phyloP scores from a whole-genome alignment of 2,888 invertebrate genomes.

The Tuberolachnus salignus region DNA sequence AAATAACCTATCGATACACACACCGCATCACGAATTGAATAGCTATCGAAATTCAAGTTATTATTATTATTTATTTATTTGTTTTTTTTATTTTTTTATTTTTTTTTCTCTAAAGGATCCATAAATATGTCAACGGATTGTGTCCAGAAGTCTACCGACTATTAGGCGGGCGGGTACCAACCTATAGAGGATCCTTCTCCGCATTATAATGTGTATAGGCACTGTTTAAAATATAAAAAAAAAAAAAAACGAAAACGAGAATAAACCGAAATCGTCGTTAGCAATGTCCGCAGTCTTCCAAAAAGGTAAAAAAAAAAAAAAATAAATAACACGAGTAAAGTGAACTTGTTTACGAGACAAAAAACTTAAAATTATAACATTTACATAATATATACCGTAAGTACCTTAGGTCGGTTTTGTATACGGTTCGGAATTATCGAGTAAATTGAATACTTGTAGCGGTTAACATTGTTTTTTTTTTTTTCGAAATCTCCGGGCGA shows the following conservation, averaged over 20 bases:
- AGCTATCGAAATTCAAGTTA: constrained; percentile 37
- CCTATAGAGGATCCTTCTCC: not conserved
- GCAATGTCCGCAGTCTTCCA: not conserved
- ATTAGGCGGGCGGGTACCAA: not conserved
- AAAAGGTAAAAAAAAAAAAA: too few species aligned
- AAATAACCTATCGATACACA: constrained; percentile 43
- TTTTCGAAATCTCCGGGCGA: not conserved
- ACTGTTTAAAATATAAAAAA: not conserved
- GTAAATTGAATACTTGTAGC: not conserved
- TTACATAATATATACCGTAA: not conserved
- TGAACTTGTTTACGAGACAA: constrained; percentile 20
- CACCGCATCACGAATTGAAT: constrained; percentile 7
- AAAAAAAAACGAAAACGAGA: constrained; percentile 4
- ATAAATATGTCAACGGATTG: constrained; percentile 50
- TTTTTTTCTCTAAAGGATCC: constrained; percentile 47
- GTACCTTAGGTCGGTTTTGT: not conserved
- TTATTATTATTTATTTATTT: not conserved
- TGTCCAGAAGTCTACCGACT: constrained; percentile 51
- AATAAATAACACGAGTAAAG: constrained; percentile 18
- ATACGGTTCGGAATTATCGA: not conserved
- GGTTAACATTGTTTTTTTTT: too few species aligned
- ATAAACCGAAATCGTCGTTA: constrained; percentile 29
- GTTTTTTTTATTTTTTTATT: too few species aligned
- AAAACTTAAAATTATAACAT: constrained; percentile 18
- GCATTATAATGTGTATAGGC: too few species aligned